Evolutionary conservation across 2,113 vertebrate genomes (phyloP).

Genomic region (Marmota flaviventris): DNA sequence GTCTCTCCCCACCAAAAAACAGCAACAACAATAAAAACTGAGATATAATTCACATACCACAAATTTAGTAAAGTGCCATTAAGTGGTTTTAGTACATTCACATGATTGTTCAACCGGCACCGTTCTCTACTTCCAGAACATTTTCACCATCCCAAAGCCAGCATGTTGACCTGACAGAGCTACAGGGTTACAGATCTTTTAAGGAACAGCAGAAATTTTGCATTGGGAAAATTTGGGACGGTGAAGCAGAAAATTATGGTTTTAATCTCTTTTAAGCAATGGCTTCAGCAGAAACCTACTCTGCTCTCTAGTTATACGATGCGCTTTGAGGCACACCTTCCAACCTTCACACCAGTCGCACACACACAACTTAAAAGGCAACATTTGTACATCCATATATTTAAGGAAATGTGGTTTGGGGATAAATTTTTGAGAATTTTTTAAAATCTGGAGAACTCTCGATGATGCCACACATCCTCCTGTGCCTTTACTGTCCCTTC

Average conservation of each 20-base stretch:
- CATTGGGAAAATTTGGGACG: neutral
- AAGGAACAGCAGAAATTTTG: neutral
- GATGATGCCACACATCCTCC: neutral
- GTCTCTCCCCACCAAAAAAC: neutral
- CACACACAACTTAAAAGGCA: neutral
- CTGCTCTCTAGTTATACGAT: neutral
- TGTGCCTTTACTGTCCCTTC: fast-evolving
- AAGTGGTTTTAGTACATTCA: neutral
- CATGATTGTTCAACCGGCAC: neutral
- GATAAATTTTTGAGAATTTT: neutral
- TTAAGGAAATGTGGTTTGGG: neutral
- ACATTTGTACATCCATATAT: too few species aligned
- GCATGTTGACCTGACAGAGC: neutral
- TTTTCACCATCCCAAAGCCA: neutral
- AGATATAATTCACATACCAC: neutral
- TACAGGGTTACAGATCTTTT: neutral
- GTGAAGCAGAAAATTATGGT: neutral
- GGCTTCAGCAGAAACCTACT: neutral
- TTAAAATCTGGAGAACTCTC: neutral
- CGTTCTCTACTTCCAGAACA: neutral
- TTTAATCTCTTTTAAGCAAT: neutral
- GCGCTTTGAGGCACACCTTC: neutral
- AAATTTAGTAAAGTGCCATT: neutral
- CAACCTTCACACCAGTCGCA: neutral
- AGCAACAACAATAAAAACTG: neutral